These are phyloP conservation scores for Sebastes wilsoni DNA, from an alignment of 2,797 vertebrate genomes.

Conservation along the genomic window DNA sequence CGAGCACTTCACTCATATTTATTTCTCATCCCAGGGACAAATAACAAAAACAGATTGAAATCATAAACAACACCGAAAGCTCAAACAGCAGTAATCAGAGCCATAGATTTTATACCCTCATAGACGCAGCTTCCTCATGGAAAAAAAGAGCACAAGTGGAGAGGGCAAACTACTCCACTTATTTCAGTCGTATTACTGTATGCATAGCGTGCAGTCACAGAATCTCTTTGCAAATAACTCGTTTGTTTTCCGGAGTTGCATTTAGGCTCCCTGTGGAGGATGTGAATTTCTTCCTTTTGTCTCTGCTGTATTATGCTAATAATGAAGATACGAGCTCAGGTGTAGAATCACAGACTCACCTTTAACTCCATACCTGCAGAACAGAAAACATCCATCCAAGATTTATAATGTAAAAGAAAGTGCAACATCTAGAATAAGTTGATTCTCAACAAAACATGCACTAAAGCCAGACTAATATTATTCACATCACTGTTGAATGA, in stretches of 20 bases:
- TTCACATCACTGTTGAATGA: background rate
- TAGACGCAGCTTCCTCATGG: background rate
- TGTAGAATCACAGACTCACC: background rate
- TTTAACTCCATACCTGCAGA: background rate
- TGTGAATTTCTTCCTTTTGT: background rate
- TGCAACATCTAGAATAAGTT: background rate
- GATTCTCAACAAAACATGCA: background rate
- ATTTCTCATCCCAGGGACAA: background rate
- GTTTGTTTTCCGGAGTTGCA: background rate
- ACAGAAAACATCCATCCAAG: background rate
- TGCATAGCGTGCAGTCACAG: background rate
- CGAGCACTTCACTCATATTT: background rate
- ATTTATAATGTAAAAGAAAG: background rate
- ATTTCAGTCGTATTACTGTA: background rate
- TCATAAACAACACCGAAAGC: background rate
- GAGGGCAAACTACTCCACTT: background rate
- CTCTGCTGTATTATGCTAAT: background rate
- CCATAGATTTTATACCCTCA: background rate
- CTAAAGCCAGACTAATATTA: background rate
- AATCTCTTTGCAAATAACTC: background rate
- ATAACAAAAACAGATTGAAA: background rate
- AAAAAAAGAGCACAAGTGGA: background rate
- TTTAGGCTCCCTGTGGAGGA: background rate
- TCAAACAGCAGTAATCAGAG: background rate
- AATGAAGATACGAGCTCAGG: background rate